Conservation (phyloP, 1,140 invertebrate species). For the Euura lappo region DNA sequence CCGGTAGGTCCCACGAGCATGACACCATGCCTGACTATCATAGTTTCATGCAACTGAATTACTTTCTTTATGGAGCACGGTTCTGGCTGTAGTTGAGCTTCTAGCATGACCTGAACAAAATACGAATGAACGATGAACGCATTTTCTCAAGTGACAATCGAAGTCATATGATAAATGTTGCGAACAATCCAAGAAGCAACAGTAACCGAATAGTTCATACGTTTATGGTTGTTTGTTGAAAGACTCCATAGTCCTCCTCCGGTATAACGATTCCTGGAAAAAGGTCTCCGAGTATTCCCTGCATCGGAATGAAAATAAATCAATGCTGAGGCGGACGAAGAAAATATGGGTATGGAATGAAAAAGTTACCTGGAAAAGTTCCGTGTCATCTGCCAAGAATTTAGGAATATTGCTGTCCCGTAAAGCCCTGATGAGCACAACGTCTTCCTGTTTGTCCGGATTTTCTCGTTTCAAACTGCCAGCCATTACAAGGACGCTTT, state of each 20-base stretch:
- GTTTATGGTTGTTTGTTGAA: conserved; percentile 65
- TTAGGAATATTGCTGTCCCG: conserved; percentile 93
- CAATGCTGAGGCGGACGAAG: neutral
- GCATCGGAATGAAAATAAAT: conserved; percentile 40
- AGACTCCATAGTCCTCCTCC: conserved; percentile 77
- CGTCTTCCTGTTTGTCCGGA: conserved; percentile 81
- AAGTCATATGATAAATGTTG: too few species aligned
- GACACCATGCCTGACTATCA: conserved; percentile 91
- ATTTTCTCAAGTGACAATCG: too few species aligned
- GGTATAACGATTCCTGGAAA: conserved; percentile 86
- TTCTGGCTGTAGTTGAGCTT: conserved; percentile 68
- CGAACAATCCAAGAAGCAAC: neutral
- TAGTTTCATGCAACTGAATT: conserved; percentile 88
- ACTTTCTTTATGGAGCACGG: conserved; percentile 76
- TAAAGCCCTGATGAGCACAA: conserved; percentile 81
- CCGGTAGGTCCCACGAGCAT: conserved; percentile 92
- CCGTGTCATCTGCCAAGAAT: conserved; percentile 84
- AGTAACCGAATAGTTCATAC: conserved; percentile 22
- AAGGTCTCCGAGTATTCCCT: conserved; percentile 87
- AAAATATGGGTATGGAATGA: neutral
- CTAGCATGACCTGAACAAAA: conserved; percentile 48
- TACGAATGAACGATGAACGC: neutral
- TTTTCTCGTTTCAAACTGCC: conserved; percentile 85
- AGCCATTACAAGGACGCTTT: conserved; percentile 81
- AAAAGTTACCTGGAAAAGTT: conserved; percentile 68